Conservation (phyloP, 2,797 vertebrate genomes). For the Sebastes melanostomus region DNA sequence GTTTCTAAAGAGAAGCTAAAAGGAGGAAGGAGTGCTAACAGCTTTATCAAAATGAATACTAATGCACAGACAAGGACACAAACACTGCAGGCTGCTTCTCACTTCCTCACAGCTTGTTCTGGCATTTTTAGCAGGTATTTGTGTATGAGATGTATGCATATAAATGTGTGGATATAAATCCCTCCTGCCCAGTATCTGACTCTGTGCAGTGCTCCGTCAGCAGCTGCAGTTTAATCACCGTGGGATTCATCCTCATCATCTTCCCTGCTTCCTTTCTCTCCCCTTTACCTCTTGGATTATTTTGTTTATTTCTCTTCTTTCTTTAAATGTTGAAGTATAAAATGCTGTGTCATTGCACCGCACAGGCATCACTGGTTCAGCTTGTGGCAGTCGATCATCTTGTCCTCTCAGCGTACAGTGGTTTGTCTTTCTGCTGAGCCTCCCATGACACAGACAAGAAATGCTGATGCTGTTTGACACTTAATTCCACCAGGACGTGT, state of each 20-base stretch:
- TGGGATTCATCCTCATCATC: slow-evolving; percentile 3
- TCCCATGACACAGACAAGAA: slow-evolving; percentile 22
- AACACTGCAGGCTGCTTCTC: neutral
- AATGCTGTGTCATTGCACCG: slow-evolving; percentile 31
- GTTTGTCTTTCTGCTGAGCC: slow-evolving; percentile 48
- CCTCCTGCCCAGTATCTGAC: neutral
- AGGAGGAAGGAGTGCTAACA: slow-evolving; percentile 17
- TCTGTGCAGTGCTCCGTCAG: slow-evolving; percentile 1
- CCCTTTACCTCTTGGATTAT: neutral
- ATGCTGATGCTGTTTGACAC: slow-evolving; percentile 44
- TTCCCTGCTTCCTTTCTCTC: neutral
- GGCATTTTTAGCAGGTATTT: neutral
- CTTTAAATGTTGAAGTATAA: neutral
- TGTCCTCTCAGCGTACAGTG: neutral
- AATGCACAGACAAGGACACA: neutral
- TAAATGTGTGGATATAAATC: neutral
- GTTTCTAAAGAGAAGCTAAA: slow-evolving; percentile 35
- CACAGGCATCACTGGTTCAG: neutral
- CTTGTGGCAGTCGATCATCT: neutral
- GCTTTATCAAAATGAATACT: neutral
- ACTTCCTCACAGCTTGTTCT: neutral
- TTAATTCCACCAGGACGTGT: slow-evolving; percentile 7
- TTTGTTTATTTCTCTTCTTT: neutral
- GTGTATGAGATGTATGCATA: neutral
- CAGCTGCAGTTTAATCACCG: neutral